phyloP scores from a whole-genome alignment of 1,140 invertebrate species.

The Bombus pascuorum region DNA sequence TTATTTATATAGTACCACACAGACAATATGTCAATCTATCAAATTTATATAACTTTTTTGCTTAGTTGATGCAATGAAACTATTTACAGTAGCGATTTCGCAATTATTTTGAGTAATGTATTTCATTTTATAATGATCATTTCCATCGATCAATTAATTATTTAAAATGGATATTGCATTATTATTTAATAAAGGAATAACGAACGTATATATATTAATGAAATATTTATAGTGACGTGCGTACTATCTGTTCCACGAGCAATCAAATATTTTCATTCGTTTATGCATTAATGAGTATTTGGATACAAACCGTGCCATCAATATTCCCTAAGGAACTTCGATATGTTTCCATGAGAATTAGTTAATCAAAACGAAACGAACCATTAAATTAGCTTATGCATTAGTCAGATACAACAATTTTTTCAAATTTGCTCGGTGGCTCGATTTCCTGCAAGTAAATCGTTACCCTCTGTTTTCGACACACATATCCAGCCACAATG shows the following conservation, averaged over 20 bases:
- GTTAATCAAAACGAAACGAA: conserved; percentile 33
- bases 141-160: not conserved
- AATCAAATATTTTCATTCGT: conserved; percentile 20
- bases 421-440: not conserved
- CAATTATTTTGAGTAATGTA: not conserved
- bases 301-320: not conserved
- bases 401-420: not conserved
- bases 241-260: not conserved
- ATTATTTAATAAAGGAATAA: not conserved
- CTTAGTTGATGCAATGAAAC: too few relatives aligned
- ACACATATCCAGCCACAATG: not conserved
- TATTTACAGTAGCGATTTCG: not conserved
- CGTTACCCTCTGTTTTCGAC: too few relatives aligned
- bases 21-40: not conserved
- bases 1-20: too few relatives aligned
- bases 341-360: conserved; percentile 19
- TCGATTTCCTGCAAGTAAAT: not conserved
- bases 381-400: conserved; percentile 40
- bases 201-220: not conserved
- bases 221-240: not conserved
- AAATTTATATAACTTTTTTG: not conserved
- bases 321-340: conserved; percentile 14
- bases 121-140: too few relatives aligned
- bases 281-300: conserved; percentile 24
- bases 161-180: not conserved